Conservation (phyloP, 2,113 vertebrate species). For the Cavia aperea region DNA sequence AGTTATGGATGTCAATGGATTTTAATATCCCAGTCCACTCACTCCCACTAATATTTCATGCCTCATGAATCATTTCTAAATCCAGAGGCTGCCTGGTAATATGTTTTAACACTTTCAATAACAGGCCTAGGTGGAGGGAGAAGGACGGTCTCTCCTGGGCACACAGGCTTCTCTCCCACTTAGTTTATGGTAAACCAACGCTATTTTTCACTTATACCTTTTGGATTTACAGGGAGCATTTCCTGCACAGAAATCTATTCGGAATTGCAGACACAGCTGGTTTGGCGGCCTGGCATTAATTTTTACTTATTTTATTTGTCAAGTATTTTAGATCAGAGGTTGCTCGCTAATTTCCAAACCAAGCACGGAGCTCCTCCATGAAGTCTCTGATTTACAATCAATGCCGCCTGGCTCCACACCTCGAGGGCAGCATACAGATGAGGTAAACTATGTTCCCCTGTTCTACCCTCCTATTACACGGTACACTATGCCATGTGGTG, state of each 20-base stretch:
- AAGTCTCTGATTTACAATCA: not conserved
- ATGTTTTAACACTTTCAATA: slow-evolving; percentile 53
- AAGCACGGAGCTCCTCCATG: not conserved
- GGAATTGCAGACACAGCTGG: slow-evolving; percentile 36
- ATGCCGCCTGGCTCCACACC: too few species aligned
- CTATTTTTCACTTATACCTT: slow-evolving; percentile 56
- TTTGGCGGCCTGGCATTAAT: slow-evolving; percentile 36
- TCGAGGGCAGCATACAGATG: not conserved
- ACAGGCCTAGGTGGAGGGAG: not conserved
- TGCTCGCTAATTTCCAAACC: not conserved
- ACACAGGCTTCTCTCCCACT: slow-evolving; percentile 28
- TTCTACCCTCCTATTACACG: not conserved
- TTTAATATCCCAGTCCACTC: slow-evolving; percentile 62
- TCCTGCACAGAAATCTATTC: slow-evolving; percentile 22
- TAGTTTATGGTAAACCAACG: slow-evolving; percentile 22
- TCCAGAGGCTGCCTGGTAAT: slow-evolving; percentile 32
- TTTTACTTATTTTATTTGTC: slow-evolving; percentile 49
- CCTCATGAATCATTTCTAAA: slow-evolving; percentile 59
- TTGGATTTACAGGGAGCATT: slow-evolving; percentile 6
- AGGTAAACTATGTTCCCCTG: not conserved
- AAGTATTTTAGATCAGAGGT: slow-evolving; percentile 6
- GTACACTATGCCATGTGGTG: not conserved
- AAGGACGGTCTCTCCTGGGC: not conserved
- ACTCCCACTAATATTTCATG: slow-evolving; percentile 54
- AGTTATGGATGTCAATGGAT: slow-evolving; percentile 64